Conservation (phyloP, 2,888 invertebrate genomes). For the Digitonthophagus gazella region DNA sequence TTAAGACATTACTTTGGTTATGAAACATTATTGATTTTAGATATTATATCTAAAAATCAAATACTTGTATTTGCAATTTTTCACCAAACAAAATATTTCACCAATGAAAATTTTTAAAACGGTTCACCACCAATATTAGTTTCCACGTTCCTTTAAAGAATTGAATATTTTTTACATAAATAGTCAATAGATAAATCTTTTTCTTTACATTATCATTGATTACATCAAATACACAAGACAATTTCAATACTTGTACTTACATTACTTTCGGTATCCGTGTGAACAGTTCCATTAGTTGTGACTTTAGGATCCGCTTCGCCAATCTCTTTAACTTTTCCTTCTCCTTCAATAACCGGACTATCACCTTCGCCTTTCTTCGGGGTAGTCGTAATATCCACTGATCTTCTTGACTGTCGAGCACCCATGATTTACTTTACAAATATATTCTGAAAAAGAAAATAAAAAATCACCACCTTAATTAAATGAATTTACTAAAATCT, state of each 20-base stretch:
- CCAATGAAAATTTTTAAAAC: too few relatives aligned
- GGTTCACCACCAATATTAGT: too few relatives aligned
- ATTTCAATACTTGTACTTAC: constrained; percentile 53
- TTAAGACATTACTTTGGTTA: too few relatives aligned
- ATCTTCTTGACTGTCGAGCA: constrained; percentile 84
- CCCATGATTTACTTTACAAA: constrained; percentile 62
- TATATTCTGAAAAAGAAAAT: constrained; percentile 37
- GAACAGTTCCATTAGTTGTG: constrained; percentile 68
- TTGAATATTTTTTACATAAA: too few relatives aligned
- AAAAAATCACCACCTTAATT: neutral
- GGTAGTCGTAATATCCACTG: constrained; percentile 80
- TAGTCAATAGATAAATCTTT: too few relatives aligned
- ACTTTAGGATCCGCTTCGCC: constrained; percentile 69
- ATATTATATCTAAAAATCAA: too few relatives aligned
- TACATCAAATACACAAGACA: too few relatives aligned
- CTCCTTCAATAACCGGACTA: constrained; percentile 57
- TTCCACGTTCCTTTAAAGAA: constrained; percentile 3
- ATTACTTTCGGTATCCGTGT: constrained; percentile 61
- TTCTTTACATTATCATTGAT: too few relatives aligned
- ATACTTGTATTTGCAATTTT: too few relatives aligned
- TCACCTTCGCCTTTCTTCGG: constrained; percentile 54
- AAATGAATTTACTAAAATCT: too few relatives aligned
- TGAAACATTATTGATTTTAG: too few relatives aligned
- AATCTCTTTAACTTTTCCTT: constrained; percentile 72
- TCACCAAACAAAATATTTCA: too few relatives aligned